Evolutionary conservation across 1,140 invertebrate species (phyloP).

Genomic region (Melitaea cinxia): DNA sequence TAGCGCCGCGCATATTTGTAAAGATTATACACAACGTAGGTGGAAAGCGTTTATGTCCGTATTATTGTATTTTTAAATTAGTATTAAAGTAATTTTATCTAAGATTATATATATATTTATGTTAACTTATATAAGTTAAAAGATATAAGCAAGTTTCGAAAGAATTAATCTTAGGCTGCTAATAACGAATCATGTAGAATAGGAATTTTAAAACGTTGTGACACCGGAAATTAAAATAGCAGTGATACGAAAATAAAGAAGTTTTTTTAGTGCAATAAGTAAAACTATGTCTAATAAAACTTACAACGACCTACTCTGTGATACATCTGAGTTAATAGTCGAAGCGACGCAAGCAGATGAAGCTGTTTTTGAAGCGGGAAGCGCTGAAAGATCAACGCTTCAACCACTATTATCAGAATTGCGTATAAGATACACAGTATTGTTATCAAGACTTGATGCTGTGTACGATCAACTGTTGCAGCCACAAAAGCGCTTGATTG

Average conservation of each 20-base stretch:
- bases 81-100: slow-evolving; percentile 29
- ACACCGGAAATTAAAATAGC: not conserved
- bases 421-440: slow-evolving; percentile 90
- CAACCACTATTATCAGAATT: slow-evolving; percentile 83
- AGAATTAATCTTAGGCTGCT: not conserved
- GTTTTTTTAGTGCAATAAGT: not conserved
- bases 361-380: slow-evolving; percentile 83
- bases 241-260: not conserved
- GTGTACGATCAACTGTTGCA: slow-evolving; percentile 96
- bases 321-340: slow-evolving; percentile 84
- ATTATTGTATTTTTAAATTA: slow-evolving; percentile 32
- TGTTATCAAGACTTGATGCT: slow-evolving; percentile 88
- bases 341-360: slow-evolving; percentile 85
- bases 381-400: slow-evolving; percentile 83
- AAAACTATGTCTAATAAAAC: slow-evolving; percentile 86
- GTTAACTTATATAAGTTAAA: slow-evolving; percentile 9
- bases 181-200: not conserved
- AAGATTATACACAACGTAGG: slow-evolving; percentile 40
- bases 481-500: slow-evolving; percentile 93
- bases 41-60: slow-evolving; percentile 29
- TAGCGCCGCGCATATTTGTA: slow-evolving; percentile 48
- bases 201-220: not conserved
- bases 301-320: slow-evolving; percentile 86
- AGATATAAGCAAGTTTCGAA: slow-evolving; percentile 1
- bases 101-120: slow-evolving; percentile 28